These are phyloP conservation scores for Megalops atlanticus DNA, from an alignment of 2,113 vertebrate genomes.

Conservation along the genomic window DNA sequence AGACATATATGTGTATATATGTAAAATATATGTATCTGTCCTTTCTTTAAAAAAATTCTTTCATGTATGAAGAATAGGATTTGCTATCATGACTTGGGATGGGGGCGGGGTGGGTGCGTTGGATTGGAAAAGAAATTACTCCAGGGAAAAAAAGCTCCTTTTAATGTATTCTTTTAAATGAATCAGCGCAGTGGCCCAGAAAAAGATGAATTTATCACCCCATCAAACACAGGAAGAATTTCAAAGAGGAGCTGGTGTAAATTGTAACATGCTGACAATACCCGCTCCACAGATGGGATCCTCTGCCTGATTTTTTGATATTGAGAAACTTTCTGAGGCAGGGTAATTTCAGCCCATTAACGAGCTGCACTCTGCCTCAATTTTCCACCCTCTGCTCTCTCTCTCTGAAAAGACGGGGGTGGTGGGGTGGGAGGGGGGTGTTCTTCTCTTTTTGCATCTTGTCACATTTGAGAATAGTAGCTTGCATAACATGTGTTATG, in stretches of 20 bases:
- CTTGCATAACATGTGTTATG: too few species aligned
- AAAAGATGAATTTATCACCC: slow-evolving; percentile 6
- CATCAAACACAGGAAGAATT: slow-evolving; percentile 5
- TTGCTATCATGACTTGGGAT: neutral
- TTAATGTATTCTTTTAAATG: slow-evolving; percentile 4
- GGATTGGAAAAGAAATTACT: neutral
- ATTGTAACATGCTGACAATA: neutral
- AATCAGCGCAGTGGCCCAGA: neutral
- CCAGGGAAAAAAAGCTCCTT: neutral
- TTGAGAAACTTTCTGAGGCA: neutral
- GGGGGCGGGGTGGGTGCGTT: too few species aligned
- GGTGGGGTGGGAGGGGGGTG: neutral
- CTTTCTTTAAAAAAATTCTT: neutral
- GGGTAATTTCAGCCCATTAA: neutral
- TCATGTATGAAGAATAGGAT: neutral
- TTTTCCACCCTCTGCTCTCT: neutral
- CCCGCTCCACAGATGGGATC: neutral
- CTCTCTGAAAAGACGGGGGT: neutral
- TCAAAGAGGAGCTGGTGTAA: neutral
- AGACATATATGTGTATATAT: too few species aligned
- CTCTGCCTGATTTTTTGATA: neutral
- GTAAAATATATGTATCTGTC: neutral
- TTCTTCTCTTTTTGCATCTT: too few species aligned
- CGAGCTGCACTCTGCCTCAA: neutral
- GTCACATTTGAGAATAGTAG: too few species aligned